Evolutionary conservation across 2,113 vertebrate genomes (phyloP).

Genomic region (Cinclus mexicanus): DNA sequence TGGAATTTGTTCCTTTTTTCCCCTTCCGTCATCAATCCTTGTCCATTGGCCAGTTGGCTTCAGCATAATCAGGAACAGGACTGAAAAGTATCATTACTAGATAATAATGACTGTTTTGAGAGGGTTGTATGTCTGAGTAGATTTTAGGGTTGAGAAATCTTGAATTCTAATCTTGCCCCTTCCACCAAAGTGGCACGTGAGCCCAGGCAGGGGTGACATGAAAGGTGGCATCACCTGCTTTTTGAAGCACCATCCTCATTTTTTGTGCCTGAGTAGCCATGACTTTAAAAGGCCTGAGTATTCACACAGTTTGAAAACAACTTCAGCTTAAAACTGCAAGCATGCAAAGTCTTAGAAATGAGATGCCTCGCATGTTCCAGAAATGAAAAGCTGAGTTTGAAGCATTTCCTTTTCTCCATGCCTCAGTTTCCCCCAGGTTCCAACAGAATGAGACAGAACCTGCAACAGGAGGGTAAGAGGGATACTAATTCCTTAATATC

Average conservation of each 20-base stretch:
- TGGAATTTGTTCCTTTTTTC: background rate
- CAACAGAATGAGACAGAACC: background rate
- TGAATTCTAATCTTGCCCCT: background rate
- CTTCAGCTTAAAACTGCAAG: background rate
- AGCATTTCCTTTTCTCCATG: background rate
- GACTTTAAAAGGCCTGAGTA: background rate
- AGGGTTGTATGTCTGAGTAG: background rate
- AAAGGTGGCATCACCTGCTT: background rate
- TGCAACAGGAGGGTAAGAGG: background rate
- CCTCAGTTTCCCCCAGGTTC: background rate
- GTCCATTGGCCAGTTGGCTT: background rate
- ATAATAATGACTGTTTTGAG: background rate
- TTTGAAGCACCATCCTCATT: background rate
- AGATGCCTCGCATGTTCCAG: background rate
- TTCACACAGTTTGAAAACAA: background rate
- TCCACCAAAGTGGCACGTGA: background rate
- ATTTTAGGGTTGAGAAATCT: background rate
- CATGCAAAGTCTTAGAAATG: background rate
- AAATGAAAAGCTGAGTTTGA: background rate
- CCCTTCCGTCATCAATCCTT: background rate
- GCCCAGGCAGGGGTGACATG: background rate
- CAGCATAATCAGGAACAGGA: background rate
- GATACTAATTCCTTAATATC: background rate
- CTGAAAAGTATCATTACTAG: background rate
- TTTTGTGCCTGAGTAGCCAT: background rate